Base-by-base conservation (phyloP, 1,140 invertebrate genomes). In the Hyposmocoma kahamanoa region DNA sequence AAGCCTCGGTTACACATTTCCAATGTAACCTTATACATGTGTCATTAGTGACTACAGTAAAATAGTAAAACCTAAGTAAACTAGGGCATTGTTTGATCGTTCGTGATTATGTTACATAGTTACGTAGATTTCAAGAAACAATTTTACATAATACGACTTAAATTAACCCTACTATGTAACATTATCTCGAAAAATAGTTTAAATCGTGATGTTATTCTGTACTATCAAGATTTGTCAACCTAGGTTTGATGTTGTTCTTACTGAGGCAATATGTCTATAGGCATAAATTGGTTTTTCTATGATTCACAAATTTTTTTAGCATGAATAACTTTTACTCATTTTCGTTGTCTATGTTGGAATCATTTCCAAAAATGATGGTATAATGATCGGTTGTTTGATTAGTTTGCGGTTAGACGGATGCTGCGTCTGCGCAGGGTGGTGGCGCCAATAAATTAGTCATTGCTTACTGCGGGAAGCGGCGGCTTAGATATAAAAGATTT, bases 351-450 rank as follows among this genome's bases (percentile, higher is more conserved):
- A 67, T n/a, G 11, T 17, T 6, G 43, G 52, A 48, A 44, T 60
- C 58, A 59, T 76, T 76, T 62, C 56, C 48, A 52, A 67, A 74
- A 74, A 76, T 79, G 75, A 72, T 56, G 69, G 65, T 56, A 67
- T 83, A 83, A 83, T 79, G 56, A 79, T 64, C 47, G 60, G 75
- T 66, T 80, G 56, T 72, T 67, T 80, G 79, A 83, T 80, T 75
- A 80, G 69, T 77, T 79, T 73, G 77, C 66, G 76, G 79, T 79
- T 60, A 53, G 59, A 53, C 56, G 42, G 42, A 38, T 22, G 42
- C 21, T 32, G 43, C 32, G 48, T 36, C 41, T 24, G 41, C 39
- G 45, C 19, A 57, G 34, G 45, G 47, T 50, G 50, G 71, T 73
- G 79, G 79, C 79, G 79, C 79, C 79, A 58, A 65, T 67, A 59